phyloP scores from a whole-genome alignment of 2,888 invertebrate genomes.

The Proisotoma minuta region DNA sequence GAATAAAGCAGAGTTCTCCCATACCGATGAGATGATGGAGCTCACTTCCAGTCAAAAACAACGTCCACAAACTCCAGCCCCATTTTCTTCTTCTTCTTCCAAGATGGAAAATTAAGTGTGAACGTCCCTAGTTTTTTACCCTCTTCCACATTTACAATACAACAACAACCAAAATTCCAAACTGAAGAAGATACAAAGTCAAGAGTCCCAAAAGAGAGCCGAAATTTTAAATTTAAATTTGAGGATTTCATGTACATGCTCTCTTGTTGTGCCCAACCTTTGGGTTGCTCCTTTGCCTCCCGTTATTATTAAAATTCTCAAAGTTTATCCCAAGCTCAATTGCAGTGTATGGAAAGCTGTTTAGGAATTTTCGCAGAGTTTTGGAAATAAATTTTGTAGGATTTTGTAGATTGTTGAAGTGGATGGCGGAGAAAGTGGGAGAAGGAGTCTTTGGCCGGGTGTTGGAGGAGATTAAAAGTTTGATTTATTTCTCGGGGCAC shows the following conservation, averaged over 20 bases:
- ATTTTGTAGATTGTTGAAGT: too few relatives aligned
- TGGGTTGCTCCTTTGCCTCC: too few relatives aligned
- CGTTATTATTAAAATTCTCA: too few relatives aligned
- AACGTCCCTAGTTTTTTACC: not conserved
- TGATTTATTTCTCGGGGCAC: not conserved
- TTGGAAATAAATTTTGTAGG: too few relatives aligned
- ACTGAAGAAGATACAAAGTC: not conserved
- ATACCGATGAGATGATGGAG: not conserved
- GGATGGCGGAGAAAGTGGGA: too few relatives aligned
- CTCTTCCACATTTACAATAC: not conserved
- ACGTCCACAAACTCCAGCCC: not conserved
- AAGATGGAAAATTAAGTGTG: not conserved
- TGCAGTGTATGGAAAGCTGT: too few relatives aligned
- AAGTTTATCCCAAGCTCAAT: too few relatives aligned
- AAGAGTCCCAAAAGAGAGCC: not conserved
- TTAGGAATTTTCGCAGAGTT: too few relatives aligned
- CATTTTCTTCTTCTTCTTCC: not conserved
- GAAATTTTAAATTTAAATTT: not conserved
- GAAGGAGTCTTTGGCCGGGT: not conserved
- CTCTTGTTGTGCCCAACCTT: too few relatives aligned
- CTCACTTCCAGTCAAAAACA: not conserved
- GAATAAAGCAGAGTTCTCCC: not conserved
- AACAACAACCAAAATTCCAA: not conserved
- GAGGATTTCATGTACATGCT: too few relatives aligned
- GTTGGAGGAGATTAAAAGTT: not conserved